A percentile compares a stretch with the other conserved stretches of the same genome.
Evolutionary conservation across 2,888 invertebrate species (phyloP).

Genomic region (Gasteruption jaculator): DNA sequence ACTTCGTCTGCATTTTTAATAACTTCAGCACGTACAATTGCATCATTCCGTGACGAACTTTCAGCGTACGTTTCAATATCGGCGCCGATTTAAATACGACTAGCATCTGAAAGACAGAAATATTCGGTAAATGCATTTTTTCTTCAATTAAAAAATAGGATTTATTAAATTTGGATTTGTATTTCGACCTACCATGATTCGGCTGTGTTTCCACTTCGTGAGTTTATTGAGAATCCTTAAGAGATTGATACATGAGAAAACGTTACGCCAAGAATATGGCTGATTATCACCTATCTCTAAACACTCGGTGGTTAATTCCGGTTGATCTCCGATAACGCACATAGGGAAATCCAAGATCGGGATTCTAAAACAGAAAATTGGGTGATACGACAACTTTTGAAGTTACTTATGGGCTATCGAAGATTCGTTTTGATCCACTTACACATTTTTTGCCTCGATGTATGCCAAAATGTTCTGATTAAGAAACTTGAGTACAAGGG

Average conservation of each 20-base stretch:
- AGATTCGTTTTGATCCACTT: constrained; percentile 37
- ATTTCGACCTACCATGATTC: constrained; percentile 69
- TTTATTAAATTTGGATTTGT: constrained; percentile 1
- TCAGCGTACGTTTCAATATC: constrained; percentile 91
- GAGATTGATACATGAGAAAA: constrained; percentile 96
- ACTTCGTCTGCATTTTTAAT: constrained; percentile 99
- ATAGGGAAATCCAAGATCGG: constrained; percentile 93
- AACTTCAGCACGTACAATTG: constrained; percentile 97
- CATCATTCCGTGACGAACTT: constrained; percentile 94
- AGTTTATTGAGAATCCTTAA: constrained; percentile 95
- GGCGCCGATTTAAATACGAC: constrained; percentile 99
- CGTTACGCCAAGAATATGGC: constrained; percentile 94
- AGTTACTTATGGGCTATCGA: too few species aligned
- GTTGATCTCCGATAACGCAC: constrained; percentile 92
- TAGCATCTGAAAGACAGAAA: constrained; percentile 64
- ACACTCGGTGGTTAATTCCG: constrained; percentile 88
- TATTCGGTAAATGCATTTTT: constrained; percentile 3
- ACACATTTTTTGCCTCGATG: constrained; percentile 88
- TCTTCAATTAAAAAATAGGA: constrained; percentile 1
- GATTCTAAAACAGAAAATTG: constrained; percentile 64
- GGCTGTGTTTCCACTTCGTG: constrained; percentile 99
- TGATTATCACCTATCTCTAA: constrained; percentile 81
- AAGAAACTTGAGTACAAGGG: constrained; percentile 95
- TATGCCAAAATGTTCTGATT: constrained; percentile 96
- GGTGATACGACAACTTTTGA: too few species aligned